These are phyloP conservation scores for Cheilosia variabilis DNA, from an alignment of 2,888 invertebrate genomes.

Conservation along the genomic window DNA sequence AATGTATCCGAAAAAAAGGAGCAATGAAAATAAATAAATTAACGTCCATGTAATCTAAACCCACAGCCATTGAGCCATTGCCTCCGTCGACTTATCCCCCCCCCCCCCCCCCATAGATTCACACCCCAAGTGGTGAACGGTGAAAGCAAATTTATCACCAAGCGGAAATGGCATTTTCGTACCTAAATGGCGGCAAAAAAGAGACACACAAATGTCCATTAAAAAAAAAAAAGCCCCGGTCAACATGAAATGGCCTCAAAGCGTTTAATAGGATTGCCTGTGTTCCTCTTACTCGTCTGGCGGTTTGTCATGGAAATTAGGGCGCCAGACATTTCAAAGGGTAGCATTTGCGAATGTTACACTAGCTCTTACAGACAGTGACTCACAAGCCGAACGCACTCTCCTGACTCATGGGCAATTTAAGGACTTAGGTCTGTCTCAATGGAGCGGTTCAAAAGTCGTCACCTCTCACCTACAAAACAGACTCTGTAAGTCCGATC, in stretches of 20 bases:
- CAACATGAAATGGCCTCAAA: slow-evolving; percentile 18
- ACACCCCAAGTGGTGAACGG: slow-evolving; percentile 3
- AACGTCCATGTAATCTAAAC: slow-evolving; percentile 4
- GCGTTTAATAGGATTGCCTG: slow-evolving; percentile 40
- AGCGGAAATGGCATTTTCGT: slow-evolving; percentile 34
- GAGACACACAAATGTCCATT: not conserved
- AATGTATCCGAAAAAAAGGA: not conserved
- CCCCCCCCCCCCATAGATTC: not conserved
- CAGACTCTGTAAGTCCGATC: not conserved
- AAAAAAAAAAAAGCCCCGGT: not conserved
- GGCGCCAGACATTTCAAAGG: not conserved
- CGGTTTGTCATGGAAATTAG: not conserved
- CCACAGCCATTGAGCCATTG: not conserved
- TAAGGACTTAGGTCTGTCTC: not conserved
- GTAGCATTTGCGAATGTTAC: not conserved
- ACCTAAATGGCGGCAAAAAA: slow-evolving; percentile 20
- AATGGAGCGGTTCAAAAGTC: slow-evolving; percentile 17
- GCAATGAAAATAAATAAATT: slow-evolving; percentile 1
- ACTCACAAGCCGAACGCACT: not conserved
- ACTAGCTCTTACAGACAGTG: not conserved
- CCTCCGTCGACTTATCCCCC: not conserved
- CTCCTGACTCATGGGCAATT: slow-evolving; percentile 15
- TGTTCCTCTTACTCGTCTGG: not conserved
- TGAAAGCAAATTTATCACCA: slow-evolving; percentile 25
- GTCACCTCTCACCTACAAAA: slow-evolving; percentile 11